A percentile compares a stretch with the other conserved stretches of the same genome.
These are phyloP conservation scores for Atta colombica DNA, from an alignment of 1,140 invertebrate species.

Conservation along the genomic window DNA sequence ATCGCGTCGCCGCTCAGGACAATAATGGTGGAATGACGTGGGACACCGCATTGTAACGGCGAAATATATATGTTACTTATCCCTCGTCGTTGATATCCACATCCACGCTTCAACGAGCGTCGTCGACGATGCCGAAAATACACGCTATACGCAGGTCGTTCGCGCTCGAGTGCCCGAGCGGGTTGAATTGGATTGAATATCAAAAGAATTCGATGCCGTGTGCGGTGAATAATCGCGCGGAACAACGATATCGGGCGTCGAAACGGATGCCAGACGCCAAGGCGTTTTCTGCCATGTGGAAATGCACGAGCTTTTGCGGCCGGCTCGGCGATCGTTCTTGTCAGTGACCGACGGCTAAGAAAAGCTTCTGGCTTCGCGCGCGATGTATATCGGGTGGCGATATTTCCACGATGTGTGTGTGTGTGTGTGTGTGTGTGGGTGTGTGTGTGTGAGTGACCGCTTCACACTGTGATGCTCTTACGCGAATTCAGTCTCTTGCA, in stretches of 20 bases:
- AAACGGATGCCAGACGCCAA: background rate
- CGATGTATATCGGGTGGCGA: conserved; percentile 48
- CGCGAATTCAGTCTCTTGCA: no score
- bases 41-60: background rate
- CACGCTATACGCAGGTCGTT: conserved; percentile 2
- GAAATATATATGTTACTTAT: conserved; percentile 36
- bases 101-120: conserved; percentile 11
- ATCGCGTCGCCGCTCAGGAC: conserved; percentile 17
- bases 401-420: background rate
- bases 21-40: background rate
- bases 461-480: background rate
- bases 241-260: conserved; percentile 26
- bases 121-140: conserved; percentile 26
- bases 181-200: background rate
- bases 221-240: background rate
- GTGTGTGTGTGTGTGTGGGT: background rate
- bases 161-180: background rate
- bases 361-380: conserved; percentile 47
- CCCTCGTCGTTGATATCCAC: background rate
- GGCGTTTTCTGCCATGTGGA: conserved; percentile 24
- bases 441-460: no score
- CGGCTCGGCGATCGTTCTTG: conserved; percentile 34
- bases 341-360: conserved; percentile 64
- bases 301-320: conserved; percentile 8
- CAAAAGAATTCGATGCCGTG: background rate